Percentiles rank a stretch among this genome's conserved stretches.
These are phyloP conservation scores for Cebus imitator DNA, from an alignment of 2,113 vertebrate genomes.

Conservation along the genomic window DNA sequence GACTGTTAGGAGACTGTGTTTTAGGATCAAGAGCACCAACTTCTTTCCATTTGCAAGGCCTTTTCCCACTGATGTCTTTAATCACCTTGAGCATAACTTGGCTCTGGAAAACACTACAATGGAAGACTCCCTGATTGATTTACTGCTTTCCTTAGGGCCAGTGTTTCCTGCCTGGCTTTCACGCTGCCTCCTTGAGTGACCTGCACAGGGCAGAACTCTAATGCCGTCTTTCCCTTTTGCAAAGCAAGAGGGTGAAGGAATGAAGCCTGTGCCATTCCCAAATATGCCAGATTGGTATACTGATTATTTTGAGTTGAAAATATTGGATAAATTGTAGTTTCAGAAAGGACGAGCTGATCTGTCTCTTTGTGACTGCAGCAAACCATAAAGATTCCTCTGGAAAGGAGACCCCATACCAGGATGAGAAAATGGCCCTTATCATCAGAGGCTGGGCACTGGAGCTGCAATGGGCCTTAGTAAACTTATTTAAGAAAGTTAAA, in stretches of 20 bases:
- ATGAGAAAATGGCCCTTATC: background rate
- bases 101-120: background rate
- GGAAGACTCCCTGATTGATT: background rate
- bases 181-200: fast-evolving
- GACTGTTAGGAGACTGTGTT: background rate
- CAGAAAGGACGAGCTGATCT: too few relatives aligned
- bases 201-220: fast-evolving
- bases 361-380: too few relatives aligned
- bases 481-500: background rate
- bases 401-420: background rate
- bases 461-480: background rate
- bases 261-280: background rate
- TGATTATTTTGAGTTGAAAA: too few relatives aligned
- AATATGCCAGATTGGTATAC: too few relatives aligned
- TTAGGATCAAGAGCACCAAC: background rate
- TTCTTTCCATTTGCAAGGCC: background rate
- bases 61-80: background rate
- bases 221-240: background rate
- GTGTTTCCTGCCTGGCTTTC: background rate
- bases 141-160: too few relatives aligned
- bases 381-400: too few relatives aligned
- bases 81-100: too few relatives aligned
- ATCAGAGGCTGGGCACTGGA: background rate
- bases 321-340: too few relatives aligned
- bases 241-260: background rate